Evolutionary conservation across 2,888 invertebrate genomes (phyloP).

Genomic region (Resseliella maxima): DNA sequence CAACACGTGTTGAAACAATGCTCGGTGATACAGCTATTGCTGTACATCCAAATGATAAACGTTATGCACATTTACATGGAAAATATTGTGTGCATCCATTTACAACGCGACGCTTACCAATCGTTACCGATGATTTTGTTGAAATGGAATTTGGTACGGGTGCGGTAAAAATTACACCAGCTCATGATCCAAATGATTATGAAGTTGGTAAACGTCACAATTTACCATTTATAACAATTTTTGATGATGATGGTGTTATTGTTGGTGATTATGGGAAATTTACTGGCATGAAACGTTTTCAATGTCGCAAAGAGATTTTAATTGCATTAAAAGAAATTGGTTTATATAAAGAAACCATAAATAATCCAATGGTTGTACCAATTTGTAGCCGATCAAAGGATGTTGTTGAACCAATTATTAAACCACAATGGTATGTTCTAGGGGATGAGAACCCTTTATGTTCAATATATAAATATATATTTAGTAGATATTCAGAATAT

Average conservation of each 20-base stretch:
- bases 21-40: slow-evolving; percentile 97
- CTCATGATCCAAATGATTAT: slow-evolving; percentile 97
- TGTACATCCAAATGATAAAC: slow-evolving; percentile 91
- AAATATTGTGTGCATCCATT: slow-evolving; percentile 90
- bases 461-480: too few species aligned
- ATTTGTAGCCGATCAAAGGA: slow-evolving; percentile 97
- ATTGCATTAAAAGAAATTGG: slow-evolving; percentile 78
- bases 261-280: slow-evolving; percentile 83
- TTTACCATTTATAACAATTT: slow-evolving; percentile 86
- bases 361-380: slow-evolving; percentile 97
- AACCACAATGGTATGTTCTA: slow-evolving; percentile 99
- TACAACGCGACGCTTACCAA: slow-evolving; percentile 81
- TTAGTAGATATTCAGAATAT: too few species aligned
- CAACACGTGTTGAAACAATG: slow-evolving; percentile 99
- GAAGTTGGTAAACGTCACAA: slow-evolving; percentile 92
- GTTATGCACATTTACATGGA: slow-evolving; percentile 87
- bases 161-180: slow-evolving; percentile 98
- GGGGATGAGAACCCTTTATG: too few species aligned
- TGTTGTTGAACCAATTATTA: slow-evolving; percentile 94
- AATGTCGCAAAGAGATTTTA: slow-evolving; percentile 85
- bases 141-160: slow-evolving; percentile 97
- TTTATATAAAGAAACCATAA: slow-evolving; percentile 82
- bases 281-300: slow-evolving; percentile 89
- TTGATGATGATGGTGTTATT: slow-evolving; percentile 91
- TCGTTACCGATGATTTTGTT: slow-evolving; percentile 93